Evolutionary conservation across 37 sponge, comb jelly and placozoan genomes (phyloP), one percentile per base, ranked within the genome.

Genomic region (Mnemiopsis leidyi): DNA sequence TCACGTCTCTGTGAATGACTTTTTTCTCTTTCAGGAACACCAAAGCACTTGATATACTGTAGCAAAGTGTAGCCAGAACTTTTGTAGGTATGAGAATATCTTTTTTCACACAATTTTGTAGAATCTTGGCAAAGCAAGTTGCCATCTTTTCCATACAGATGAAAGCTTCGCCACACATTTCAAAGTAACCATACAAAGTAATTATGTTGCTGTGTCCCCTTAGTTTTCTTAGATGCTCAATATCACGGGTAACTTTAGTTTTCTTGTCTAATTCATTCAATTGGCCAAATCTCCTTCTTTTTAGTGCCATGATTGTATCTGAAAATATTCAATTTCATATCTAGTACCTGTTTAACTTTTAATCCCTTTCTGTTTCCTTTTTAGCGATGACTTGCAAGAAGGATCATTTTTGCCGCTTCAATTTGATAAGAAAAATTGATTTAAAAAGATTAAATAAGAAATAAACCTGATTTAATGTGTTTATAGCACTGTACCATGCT

Each of bases 61-160:
- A 85, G 23, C 90, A 85, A 7, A 85, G 24, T 5, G 26, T 85
- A 29, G 61, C 32, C 24, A 85, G 33, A 0, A 85, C 90, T 85
- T 85, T 85, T 39, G 90, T 39, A 2, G 90, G 90, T 39, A 85
- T 85, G 34, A 34, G 26, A 18, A 18, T 31, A 18, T 85, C 61
- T n/a, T 32, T 85, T 61, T 85, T 85, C 5, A 13, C 9, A 40
- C 40, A 40, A 1, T 23, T 28, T 3, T 85, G 61, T 1, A 85
- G 90, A 3, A 85, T 85, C 24, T 85, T 85, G 2, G 24, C 28
- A 85, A 85, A 85, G 29, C 90, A 85, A 21, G 90, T 85, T 61
- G 9, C 90, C 90, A 85, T 85, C 25, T n/a, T 39, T 2, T 85
- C 90, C 90, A 85, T 85, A 33, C 90, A 85, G 24, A 85, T 85